Evolutionary conservation across 1,140 invertebrate genomes (phyloP).

Genomic region (Myzus persicae): DNA sequence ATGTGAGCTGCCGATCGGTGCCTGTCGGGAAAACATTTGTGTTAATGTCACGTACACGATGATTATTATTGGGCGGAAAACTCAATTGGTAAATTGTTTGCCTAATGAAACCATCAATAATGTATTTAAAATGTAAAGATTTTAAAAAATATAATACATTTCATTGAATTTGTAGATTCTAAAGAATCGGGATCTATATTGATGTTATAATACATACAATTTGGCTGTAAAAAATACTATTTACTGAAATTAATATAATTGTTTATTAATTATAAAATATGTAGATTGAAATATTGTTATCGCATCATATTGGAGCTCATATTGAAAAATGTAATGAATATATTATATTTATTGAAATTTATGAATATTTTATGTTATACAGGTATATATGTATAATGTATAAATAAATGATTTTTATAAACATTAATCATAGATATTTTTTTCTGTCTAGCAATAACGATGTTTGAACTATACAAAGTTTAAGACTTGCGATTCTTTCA

Average conservation of each 20-base stretch:
- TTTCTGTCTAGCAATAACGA: not conserved
- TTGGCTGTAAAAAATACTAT: too few relatives aligned
- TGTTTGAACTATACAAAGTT: not conserved
- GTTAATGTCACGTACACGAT: not conserved
- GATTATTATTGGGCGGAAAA: not conserved
- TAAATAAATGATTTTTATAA: not conserved
- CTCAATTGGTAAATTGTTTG: not conserved
- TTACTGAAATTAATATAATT: too few relatives aligned
- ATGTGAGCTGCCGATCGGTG: constrained; percentile 46
- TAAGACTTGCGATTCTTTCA: not conserved
- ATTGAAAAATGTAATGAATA: not conserved
- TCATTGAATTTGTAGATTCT: not conserved
- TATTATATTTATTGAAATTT: not conserved
- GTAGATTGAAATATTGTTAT: not conserved
- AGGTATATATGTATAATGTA: too few relatives aligned
- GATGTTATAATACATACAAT: too few relatives aligned
- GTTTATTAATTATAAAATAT: not conserved
- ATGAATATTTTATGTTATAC: too few relatives aligned
- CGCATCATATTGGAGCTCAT: too few relatives aligned
- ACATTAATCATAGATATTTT: not conserved
- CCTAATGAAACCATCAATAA: not conserved
- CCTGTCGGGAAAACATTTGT: not conserved
- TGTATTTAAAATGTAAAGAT: not conserved
- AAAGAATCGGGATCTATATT: not conserved
- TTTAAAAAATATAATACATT: not conserved